Conservation (phyloP, 2,113 vertebrate species). For the Pantherophis guttatus region DNA sequence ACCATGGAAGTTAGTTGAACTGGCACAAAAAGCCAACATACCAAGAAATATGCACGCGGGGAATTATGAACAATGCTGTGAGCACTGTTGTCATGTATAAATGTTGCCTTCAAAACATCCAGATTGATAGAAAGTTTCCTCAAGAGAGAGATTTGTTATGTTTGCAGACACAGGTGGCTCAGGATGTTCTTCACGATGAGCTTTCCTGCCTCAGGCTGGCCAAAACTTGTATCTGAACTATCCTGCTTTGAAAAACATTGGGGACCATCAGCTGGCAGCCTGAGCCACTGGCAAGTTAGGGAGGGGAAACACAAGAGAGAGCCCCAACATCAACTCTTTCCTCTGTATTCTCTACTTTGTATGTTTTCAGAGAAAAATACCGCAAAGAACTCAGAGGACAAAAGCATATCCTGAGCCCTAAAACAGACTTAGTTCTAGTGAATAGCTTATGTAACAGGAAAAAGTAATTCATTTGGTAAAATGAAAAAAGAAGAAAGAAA, state of each 20-base stretch:
- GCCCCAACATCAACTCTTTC: accelerated
- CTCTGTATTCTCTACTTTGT: neutral
- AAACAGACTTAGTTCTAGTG: conserved; percentile 46
- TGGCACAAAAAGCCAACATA: neutral
- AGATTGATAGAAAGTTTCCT: neutral
- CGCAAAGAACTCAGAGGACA: conserved; percentile 5
- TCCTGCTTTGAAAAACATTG: neutral
- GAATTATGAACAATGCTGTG: neutral
- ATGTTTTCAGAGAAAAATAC: conserved; percentile 7
- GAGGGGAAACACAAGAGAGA: accelerated
- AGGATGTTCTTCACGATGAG: neutral
- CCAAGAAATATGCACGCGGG: conserved; percentile 28
- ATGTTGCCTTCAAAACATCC: neutral
- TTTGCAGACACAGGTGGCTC: neutral
- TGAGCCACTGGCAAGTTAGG: neutral
- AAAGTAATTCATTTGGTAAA: conserved; percentile 57
- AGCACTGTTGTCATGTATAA: conserved; percentile 27
- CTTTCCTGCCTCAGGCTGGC: neutral
- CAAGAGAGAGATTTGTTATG: conserved; percentile 35
- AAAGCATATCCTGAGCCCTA: conserved; percentile 37
- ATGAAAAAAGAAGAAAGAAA: conserved; percentile 53
- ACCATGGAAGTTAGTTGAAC: neutral
- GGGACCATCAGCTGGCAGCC: neutral
- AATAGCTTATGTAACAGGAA: conserved; percentile 49
- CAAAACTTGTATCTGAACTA: neutral